A percentile compares a stretch with the other conserved stretches of the same genome.
phyloP scores from a whole-genome alignment of 2,113 vertebrate genomes.

The Nothobranchius furzeri region DNA sequence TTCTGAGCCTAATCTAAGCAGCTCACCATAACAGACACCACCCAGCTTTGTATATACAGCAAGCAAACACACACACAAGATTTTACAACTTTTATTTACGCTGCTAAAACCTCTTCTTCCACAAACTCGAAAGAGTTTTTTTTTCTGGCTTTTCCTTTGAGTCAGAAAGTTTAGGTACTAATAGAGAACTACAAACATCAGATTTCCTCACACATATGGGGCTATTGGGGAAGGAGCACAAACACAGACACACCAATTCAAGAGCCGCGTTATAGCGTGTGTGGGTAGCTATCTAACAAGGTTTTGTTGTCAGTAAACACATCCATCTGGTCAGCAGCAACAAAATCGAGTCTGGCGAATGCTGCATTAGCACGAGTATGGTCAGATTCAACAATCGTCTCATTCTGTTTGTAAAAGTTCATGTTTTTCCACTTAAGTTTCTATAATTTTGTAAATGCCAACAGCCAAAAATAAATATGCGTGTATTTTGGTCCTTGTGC shows the following conservation, averaged over 20 bases:
- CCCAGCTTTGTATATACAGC: slow-evolving; percentile 40
- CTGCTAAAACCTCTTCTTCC: slow-evolving; percentile 6
- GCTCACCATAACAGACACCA: slow-evolving; percentile 65
- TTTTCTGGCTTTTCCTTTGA: slow-evolving; percentile 5
- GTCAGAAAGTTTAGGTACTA: slow-evolving; percentile 12
- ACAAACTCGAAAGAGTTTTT: slow-evolving; percentile 11
- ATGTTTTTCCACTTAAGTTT: slow-evolving; percentile 5
- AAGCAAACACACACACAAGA: slow-evolving; percentile 19
- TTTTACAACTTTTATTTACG: slow-evolving; percentile 23
- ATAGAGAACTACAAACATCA: slow-evolving; percentile 21
- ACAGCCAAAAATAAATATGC: slow-evolving; percentile 18
- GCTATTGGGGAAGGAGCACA: slow-evolving; percentile 6
- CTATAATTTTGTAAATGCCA: slow-evolving; percentile 19
- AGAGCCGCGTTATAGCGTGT: slow-evolving; percentile 44
- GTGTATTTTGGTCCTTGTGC: slow-evolving; percentile 8
- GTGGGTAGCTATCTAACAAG: slow-evolving; percentile 71
- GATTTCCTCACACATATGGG: slow-evolving; percentile 6
- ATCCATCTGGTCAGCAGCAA: slow-evolving; percentile 76
- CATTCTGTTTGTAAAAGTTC: background rate
- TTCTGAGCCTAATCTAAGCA: slow-evolving; percentile 55
- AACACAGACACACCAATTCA: slow-evolving; percentile 36
- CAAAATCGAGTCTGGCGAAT: slow-evolving; percentile 42
- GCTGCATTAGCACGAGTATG: slow-evolving; percentile 21
- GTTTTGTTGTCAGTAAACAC: slow-evolving; percentile 76
- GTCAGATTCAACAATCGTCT: slow-evolving; percentile 19